Evolutionary conservation across 2,888 invertebrate genomes (phyloP), one percentile per base, ranked within the genome.

Genomic region (Lysandra bellargus): DNA sequence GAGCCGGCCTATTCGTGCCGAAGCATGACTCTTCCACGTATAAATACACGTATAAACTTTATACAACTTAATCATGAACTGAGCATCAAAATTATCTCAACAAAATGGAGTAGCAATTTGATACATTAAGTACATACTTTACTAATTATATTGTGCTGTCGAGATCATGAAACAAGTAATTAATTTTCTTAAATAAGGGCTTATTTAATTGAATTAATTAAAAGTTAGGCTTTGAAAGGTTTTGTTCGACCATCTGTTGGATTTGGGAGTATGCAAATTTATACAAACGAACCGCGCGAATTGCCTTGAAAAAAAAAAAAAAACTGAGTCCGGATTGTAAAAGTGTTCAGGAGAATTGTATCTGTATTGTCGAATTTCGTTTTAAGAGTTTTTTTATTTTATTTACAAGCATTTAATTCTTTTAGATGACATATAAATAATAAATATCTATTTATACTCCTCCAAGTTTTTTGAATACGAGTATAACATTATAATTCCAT

Each of bases 171-270:
- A 64, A 69, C 69, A 33, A 69, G 69, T 74, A 74, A 44, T 44
- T 74, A 74, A 40, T 44, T 74, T 23, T 44, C 40, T 37, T 73
- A 57, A 30, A 30, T 49, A 53, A 57, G 33, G 17, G 30, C 23
- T 53, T 53, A 75, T 75, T 80, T 83, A 83, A 85, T 86, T 83
- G 79, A 84, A 83, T 85, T 86, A 85, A 86, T 85, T 85, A 83
- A 84, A 84, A 83, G 83, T 82, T 69, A 33, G 64, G 61, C 84
- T 80, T 74, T 80, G 83, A 83, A 74, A 74, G 44, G 74, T 74
- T 44, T 44, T 74, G 74, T 74, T 44, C n/a, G 4, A 74, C 74
- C 74, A 74, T 74, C 44, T 74, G 73, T 44, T 40, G 40, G 14
- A 23, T 44, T 74, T 40, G 44, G 23, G 23, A 74, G 40, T 44